Base-by-base conservation (phyloP, 2,113 vertebrate species). In the Guaruba guarouba region DNA sequence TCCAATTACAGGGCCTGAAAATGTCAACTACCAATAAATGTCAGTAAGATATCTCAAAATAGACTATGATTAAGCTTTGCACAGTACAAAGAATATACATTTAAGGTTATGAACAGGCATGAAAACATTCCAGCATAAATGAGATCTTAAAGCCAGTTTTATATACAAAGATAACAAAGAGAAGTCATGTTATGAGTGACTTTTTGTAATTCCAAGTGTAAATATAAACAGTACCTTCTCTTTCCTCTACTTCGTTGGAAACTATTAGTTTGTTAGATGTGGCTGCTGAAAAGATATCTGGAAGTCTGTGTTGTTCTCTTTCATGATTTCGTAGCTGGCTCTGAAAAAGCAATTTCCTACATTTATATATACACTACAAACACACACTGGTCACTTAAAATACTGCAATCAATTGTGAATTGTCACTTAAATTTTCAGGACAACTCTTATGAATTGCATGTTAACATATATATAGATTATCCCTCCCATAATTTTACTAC, bases 301-400 rank as follows among this genome's bases (percentile, higher is more conserved):
- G 94, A 96, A 97, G 97, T 89, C 97, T 97, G 92, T 98, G 98
- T 24, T 98, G 98, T 31, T 98, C 98, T 96, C 98, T 95, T 85
- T 98, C 98, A 35, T 99, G 98, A 94, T 95, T 98, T 94, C 98
- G 97, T 77, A 99, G 97, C 31, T 98, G 98, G 93, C 98, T 98
- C 98, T 99, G 94, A 76, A 97, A 96, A 83, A 79, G 82, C 31
- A 94, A 63, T 79, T 85, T 54, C 70, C 61, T 5, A 19, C 4
- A 6, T 92, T 95, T 80, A 91, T 82, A 84, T n/a, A 74, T 7
- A 37, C 23, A 41, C 17, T 25, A 41, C 74, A 81, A 85, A 77
- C 51, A 83, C 11, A 14, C 29, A 73, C 11, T 11, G 43, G 37
- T 61, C 55, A 76, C 25, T 44, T 68, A 49, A 71, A 73, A 74